Evolutionary conservation across 2,888 invertebrate genomes (phyloP).

Genomic region (Anoplius nigerrimus): DNA sequence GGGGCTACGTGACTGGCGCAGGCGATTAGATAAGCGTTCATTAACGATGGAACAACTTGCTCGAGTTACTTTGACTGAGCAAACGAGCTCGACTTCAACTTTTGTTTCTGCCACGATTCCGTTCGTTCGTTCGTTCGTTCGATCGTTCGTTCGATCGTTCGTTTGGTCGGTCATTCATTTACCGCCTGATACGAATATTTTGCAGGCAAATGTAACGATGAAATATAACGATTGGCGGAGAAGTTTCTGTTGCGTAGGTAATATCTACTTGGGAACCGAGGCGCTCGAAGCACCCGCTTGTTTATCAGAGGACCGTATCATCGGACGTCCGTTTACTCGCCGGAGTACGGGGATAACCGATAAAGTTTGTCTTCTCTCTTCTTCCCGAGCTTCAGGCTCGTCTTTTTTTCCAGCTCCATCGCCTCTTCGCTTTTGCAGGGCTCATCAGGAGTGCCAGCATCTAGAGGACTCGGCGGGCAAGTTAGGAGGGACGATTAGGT

Average conservation of each 20-base stretch:
- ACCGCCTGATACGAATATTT: background rate
- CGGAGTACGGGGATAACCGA: slow-evolving; percentile 44
- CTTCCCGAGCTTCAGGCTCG: slow-evolving; percentile 14
- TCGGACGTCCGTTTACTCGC: slow-evolving; percentile 44
- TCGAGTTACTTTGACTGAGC: too few relatives aligned
- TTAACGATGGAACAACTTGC: too few relatives aligned
- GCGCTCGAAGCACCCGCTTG: slow-evolving; percentile 31
- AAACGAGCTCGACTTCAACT: too few relatives aligned
- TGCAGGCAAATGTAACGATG: background rate
- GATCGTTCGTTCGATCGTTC: too few relatives aligned
- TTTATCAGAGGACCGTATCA: slow-evolving; percentile 51
- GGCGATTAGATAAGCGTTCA: too few relatives aligned
- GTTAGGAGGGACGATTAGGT: too few relatives aligned
- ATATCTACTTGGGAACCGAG: slow-evolving; percentile 19
- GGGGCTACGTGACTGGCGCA: too few relatives aligned
- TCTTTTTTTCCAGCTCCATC: background rate
- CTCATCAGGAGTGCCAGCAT: too few relatives aligned
- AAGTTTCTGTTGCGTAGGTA: slow-evolving; percentile 20
- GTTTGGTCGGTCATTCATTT: too few relatives aligned
- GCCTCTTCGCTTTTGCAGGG: slow-evolving; percentile 8
- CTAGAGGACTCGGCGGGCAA: too few relatives aligned
- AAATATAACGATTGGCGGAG: background rate
- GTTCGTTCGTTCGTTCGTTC: too few relatives aligned
- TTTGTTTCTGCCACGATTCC: too few relatives aligned
- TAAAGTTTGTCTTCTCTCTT: slow-evolving; percentile 44